A percentile compares a stretch with the other conserved stretches of the same genome.
These are phyloP conservation scores for Leptura quadrifasciata DNA, from an alignment of 2,888 invertebrate species.

Conservation along the genomic window DNA sequence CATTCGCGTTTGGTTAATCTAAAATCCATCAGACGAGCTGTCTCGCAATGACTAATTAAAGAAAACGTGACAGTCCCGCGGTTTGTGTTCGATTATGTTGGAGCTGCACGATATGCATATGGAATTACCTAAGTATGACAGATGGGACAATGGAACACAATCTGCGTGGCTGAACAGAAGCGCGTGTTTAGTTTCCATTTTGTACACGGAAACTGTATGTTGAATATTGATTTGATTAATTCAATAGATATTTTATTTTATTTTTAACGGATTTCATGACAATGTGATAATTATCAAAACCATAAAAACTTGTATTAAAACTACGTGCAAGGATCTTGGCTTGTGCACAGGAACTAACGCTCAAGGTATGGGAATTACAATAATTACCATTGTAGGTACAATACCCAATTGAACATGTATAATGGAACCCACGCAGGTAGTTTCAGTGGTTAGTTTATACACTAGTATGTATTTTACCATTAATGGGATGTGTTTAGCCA, in stretches of 20 bases:
- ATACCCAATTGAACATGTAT: slow-evolving; percentile 3
- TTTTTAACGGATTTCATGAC: slow-evolving; percentile 29
- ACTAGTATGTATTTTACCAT: neutral
- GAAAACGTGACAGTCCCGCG: slow-evolving; percentile 66
- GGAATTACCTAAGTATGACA: slow-evolving; percentile 68
- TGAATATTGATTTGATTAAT: slow-evolving; percentile 41
- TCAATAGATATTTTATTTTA: slow-evolving; percentile 24
- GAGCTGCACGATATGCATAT: slow-evolving; percentile 66
- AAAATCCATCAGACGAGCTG: slow-evolving; percentile 62
- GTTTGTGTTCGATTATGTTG: slow-evolving; percentile 65
- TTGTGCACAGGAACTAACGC: slow-evolving; percentile 2
- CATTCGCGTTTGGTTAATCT: slow-evolving; percentile 63
- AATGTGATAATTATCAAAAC: neutral
- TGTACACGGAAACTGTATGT: slow-evolving; percentile 51
- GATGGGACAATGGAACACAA: slow-evolving; percentile 70
- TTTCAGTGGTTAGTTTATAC: neutral
- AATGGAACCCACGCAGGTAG: neutral
- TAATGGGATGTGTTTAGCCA: neutral
- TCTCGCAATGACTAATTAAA: slow-evolving; percentile 68
- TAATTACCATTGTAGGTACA: slow-evolving; percentile 15
- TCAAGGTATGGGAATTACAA: slow-evolving; percentile 6
- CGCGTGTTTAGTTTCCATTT: slow-evolving; percentile 64
- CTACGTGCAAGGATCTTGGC: neutral
- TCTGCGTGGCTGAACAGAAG: slow-evolving; percentile 67
- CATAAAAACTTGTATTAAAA: neutral